Evolutionary conservation across 2,797 vertebrate genomes (phyloP).

Genomic region (Mustela erminea): DNA sequence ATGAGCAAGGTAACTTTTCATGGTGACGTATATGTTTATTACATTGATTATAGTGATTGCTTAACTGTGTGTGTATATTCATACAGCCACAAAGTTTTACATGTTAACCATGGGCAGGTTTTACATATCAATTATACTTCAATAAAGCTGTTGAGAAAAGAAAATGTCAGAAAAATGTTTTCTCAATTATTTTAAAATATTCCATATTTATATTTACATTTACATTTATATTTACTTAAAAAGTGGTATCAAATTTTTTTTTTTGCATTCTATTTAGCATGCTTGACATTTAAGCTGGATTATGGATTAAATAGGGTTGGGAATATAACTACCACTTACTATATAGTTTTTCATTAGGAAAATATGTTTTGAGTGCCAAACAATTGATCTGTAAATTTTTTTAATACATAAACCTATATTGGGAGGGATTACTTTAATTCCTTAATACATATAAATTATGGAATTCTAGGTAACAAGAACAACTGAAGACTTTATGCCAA

Average conservation of each 20-base stretch:
- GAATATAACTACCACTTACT: neutral
- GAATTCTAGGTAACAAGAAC: neutral
- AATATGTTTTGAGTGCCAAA: neutral
- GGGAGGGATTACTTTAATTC: neutral
- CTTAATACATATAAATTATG: neutral
- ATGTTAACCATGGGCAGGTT: neutral
- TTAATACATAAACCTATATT: neutral
- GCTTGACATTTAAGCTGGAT: neutral
- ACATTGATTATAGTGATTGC: neutral
- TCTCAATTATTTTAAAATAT: neutral
- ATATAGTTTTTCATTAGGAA: constrained; percentile 14
- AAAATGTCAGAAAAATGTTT: neutral
- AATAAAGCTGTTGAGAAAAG: neutral
- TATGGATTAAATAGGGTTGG: neutral
- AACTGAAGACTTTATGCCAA: neutral
- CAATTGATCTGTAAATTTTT: neutral
- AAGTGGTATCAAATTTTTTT: neutral
- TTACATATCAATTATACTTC: neutral
- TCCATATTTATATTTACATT: neutral
- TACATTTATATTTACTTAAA: neutral
- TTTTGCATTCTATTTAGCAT: neutral
- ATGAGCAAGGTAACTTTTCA: neutral
- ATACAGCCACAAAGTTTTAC: neutral
- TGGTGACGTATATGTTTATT: neutral
- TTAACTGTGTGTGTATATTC: neutral